Conservation (phyloP, 2,797 vertebrate genomes). For the Dicrostonyx torquatus region DNA sequence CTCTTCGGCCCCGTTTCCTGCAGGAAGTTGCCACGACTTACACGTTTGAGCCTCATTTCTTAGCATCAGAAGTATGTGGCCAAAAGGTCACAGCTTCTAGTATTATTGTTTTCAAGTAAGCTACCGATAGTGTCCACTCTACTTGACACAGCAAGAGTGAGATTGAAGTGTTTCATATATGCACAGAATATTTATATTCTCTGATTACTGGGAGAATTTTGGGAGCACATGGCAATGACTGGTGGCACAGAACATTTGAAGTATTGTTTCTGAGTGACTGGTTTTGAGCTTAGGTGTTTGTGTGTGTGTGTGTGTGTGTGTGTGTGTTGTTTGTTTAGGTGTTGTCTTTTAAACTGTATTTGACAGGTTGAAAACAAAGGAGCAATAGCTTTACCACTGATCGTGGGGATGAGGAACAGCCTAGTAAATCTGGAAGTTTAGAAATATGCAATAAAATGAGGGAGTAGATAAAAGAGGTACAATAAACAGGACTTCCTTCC, state of each 20-base stretch:
- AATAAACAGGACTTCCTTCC: background rate
- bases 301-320: background rate
- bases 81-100: background rate
- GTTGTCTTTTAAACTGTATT: background rate
- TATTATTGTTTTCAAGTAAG: background rate
- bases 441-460: background rate
- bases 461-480: background rate
- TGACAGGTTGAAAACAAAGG: fast-evolving
- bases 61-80: background rate
- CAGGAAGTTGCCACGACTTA: background rate
- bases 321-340: background rate
- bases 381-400: background rate
- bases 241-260: background rate
- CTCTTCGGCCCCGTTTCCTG: background rate
- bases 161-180: background rate
- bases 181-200: background rate
- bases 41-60: background rate
- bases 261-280: background rate
- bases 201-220: background rate
- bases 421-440: background rate
- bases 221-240: background rate
- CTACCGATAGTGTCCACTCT: background rate
- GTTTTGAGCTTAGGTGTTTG: background rate
- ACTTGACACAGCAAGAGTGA: background rate
- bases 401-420: background rate